Base-by-base conservation (phyloP, 1,140 invertebrate species). In the Heliconius nattereri region DNA sequence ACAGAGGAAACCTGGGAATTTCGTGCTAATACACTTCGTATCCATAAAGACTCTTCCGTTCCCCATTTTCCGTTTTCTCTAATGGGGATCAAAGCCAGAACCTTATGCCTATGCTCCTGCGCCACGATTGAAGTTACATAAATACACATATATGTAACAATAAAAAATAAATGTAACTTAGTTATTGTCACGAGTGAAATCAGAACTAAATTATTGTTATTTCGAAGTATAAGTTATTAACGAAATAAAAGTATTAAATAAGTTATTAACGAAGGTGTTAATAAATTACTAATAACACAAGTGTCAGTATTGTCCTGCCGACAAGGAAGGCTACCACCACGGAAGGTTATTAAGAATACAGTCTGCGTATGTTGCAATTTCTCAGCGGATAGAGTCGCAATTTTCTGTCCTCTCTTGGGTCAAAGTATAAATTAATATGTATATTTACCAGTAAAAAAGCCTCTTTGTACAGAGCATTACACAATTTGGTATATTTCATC, bases 401-500 rank as follows among this genome's bases (percentile, higher is more conserved):
- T 60, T 60, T 60, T 23, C n/a, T 11, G 2, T 2, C n/a, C 54
- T 60, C n/a, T n/a, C 54, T 60, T 23, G 3, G 54, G 7, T n/a
- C 54, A 60, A 60, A 26, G 8, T 60, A 60, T 52, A 20, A 52
- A 52, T 52, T n/a, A 57, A 57, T 23, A 23, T 23, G 11, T 26
- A 29, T 66, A 66, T 66, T 66, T 66, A 29, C 13, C 7, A 66
- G 0, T 11, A 66, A 29, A 66, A 11, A 66, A 66, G 9, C 23
- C 9, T 66, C 13, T n/a, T 29, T 19, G 13, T 40, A 35, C 8
- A 20, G 3, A 70, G 13, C 19, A n/a, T 75, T 75, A 73, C 77
- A 72, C 35, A 45, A 29, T 66, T 29, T n/a, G 57, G 26, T 20
- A 37, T 35, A 73, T 78, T 72, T 72, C 76, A 78, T 66, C 54